phyloP scores from a whole-genome alignment of 2,888 invertebrate species.

The Nysson spinosus region DNA sequence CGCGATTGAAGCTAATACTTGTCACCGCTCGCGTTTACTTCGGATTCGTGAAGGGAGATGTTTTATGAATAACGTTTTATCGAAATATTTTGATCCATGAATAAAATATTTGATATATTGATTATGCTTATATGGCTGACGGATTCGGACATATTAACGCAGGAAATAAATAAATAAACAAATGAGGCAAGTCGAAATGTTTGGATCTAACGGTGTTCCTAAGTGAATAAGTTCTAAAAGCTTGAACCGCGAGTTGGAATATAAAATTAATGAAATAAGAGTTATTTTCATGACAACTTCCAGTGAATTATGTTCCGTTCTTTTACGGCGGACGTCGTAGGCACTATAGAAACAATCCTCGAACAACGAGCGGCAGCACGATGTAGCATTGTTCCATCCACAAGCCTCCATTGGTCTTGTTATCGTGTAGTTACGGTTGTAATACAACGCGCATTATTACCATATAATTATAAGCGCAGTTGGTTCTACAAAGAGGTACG shows the following conservation, averaged over 20 bases:
- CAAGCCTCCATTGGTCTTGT: slow-evolving; percentile 54
- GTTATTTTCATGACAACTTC: slow-evolving; percentile 22
- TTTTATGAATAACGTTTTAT: too few relatives aligned
- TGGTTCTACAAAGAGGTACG: slow-evolving; percentile 33
- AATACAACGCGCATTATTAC: slow-evolving; percentile 57
- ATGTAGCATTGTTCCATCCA: slow-evolving; percentile 53
- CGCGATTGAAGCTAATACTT: too few relatives aligned
- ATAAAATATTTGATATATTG: too few relatives aligned
- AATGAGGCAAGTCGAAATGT: too few relatives aligned
- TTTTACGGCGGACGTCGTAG: slow-evolving; percentile 42
- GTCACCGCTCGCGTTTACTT: too few relatives aligned
- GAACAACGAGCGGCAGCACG: slow-evolving; percentile 31
- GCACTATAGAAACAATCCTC: slow-evolving; percentile 30
- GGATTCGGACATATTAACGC: too few relatives aligned
- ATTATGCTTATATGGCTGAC: too few relatives aligned
- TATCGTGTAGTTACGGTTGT: slow-evolving; percentile 54
- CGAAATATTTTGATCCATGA: too few relatives aligned
- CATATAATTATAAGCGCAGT: slow-evolving; percentile 57
- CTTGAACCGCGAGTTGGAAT: background rate
- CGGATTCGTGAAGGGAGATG: too few relatives aligned
- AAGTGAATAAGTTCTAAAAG: background rate
- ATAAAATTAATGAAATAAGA: background rate
- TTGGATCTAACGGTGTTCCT: too few relatives aligned
- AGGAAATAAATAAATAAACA: too few relatives aligned
- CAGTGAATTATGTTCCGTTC: slow-evolving; percentile 34